Base-by-base conservation (phyloP, 2,113 vertebrate species). In the Cathartes aura region DNA sequence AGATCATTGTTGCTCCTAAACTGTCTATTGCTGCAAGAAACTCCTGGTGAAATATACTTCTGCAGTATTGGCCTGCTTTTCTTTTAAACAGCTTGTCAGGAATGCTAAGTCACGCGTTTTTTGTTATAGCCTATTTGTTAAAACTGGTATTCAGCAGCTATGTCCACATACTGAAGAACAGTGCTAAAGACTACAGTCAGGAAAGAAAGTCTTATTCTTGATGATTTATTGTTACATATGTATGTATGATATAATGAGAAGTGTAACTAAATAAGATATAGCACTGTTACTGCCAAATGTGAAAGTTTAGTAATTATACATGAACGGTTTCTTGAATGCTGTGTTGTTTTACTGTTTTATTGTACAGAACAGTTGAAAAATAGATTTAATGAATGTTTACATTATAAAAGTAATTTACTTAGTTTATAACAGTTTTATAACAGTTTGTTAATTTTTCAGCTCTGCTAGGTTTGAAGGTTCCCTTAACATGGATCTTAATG, bases 401-500 rank as follows among this genome's bases (percentile, higher is more conserved):
- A 2, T 42, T 60, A 78, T 12, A 62, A 30, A 91, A 90, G 14
- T 82, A 6, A 64, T 87, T 91, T 88, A 48, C 40, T 56, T 67
- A 20, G 9, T 68, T 93, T 88, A 21, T 83, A 74, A 40, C 23
- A 75, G 8, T 50, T 91, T 87, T 29, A 20, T 88, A 82, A 40
- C 52, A 50, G 27, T 64, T 79, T 90, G 12, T 95, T 89, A 36
- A 75, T 93, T 82, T 98, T 97, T 92, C 95, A 99, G 99, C 95
- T 99, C 99, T 22, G 98, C 99, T 13, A 99, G 99, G 42, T 99
- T 99, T 98, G 99, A 99, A 89, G 99, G 99, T 21, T 99, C 99
- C 14, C 99, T 99, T 92, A 99, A 99, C 95, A 99, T 99, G 99
- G 99, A 99, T 97, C 98, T 99, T 95, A 99, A 99, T 96, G 99